Base-by-base conservation (phyloP, 2,888 invertebrate genomes). In the Dicycla oo region DNA sequence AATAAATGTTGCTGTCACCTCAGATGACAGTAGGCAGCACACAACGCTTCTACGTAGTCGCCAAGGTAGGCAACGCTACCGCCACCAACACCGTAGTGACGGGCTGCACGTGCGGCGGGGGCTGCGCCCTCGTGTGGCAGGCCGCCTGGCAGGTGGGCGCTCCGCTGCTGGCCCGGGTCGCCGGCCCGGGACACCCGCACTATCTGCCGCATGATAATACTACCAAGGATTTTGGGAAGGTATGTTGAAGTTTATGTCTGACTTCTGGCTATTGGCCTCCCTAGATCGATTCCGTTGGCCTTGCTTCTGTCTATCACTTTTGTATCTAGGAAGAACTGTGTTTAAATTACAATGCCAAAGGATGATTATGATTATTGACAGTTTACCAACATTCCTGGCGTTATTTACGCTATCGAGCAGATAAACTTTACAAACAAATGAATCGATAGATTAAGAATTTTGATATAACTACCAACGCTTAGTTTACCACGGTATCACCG, bases 131-230 rank as follows among this genome's bases (percentile, higher is more conserved):
- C 87, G 97, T 99, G 93, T 99, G 99, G 99, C 98, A 98, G 94
- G 98, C 98, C 95, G 97, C 98, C 65, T 99, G 98, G 98, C 98
- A 98, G 94, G 97, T 98, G 63, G 98, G 98, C 89, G 98, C 98
- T 15, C 97, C 98, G 86, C 96, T 99, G 67, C 95, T 99, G 79
- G 98, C 98, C 54, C 97, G 98, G 91, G 94, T 99, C 64, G 98
- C 72, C 0, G 83, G 97, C 77, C 88, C 91, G 1, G 90, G 92
- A 3, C 80, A 87, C 93, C 97, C 97, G 61, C 96, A 96, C 86
- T 97, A 97, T 88, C 96, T 97, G 86, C 97, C 93, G 15, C 97
- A 95, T 10, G 96, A 97, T 69, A 96, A 96, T 82, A 93, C 97
- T 66, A 91, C 89, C 78, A 96, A 81, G 67, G 97, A 97, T 86